Base-by-base conservation (phyloP, 2,888 invertebrate genomes). In the Yponomeuta plumbellus region DNA sequence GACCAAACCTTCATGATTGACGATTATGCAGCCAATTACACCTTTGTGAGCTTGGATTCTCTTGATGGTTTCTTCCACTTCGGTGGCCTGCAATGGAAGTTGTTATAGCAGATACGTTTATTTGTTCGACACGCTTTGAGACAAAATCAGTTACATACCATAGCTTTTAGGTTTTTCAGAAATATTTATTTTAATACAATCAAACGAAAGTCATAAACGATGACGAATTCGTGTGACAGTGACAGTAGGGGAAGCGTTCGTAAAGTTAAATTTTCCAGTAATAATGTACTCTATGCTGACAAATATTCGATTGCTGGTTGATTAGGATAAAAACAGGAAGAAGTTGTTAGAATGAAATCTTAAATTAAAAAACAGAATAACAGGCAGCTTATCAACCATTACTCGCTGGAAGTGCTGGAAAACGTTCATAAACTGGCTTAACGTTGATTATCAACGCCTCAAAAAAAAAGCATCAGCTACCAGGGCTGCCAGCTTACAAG, bases 11-110 rank as follows among this genome's bases (percentile, higher is more conserved):
- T 99, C 98, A 69, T 96, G 94, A 89, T 99, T 99, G 68, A 99
- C 97, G 68, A 99, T 97, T 82, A 99, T 97, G 66, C 98, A 96
- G 71, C 99, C 99, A 79, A 97, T 95, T 68, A 99, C 99, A 73
- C 99, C 99, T 91, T 98, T 99, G 80, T 99, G 99, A 64, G 96
- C 95, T 81, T 98, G 97, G 77, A 99, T 98, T 71, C 99, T 93
- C 91, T 99, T 99, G 84, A 99, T 94, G 13, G 98, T 98, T 92
- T 99, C 99, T 88, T 99, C 99, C 57, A 99, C 97, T 93, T 99
- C 99, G 71, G 94, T 94, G 11, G 93, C 93, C 94, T 94, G 80
- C 17, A 91, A 89, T 20, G 11, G 10, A 58, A 39, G 59, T 5
- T 22, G 13, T n/a, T 59, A 5, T 52, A 52, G 44, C 59, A 59